phyloP scores from a whole-genome alignment of 2,797 vertebrate genomes.

The Manis pentadactyla region DNA sequence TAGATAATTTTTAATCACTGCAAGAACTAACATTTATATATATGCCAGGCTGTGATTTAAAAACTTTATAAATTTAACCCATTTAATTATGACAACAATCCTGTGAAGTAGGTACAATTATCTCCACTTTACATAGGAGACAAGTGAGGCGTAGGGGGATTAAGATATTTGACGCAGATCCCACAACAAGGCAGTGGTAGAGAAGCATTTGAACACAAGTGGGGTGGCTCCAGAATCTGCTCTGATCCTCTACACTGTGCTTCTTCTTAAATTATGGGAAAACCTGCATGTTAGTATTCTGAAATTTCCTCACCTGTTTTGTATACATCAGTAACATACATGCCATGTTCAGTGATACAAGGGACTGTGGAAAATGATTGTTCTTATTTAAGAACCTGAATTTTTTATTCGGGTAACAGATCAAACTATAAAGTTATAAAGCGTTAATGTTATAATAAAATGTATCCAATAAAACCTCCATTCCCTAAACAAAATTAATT shows the following conservation, averaged over 20 bases:
- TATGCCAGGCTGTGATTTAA: not conserved
- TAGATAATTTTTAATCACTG: not conserved
- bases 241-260: not conserved
- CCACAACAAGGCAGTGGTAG: not conserved
- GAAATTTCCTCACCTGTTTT: not conserved
- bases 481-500: not conserved
- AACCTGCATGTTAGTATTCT: not conserved
- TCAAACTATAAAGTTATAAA: constrained; percentile 30
- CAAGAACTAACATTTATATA: not conserved
- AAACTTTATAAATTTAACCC: not conserved
- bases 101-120: not conserved
- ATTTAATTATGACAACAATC: not conserved
- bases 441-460: not conserved
- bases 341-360: not conserved
- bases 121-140: not conserved
- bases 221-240: not conserved
- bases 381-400: not conserved
- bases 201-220: not conserved
- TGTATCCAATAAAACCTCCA: not conserved
- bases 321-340: not conserved
- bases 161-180: not conserved
- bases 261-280: not conserved
- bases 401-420: constrained; percentile 48
- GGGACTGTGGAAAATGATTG: not conserved
- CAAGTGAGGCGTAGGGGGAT: not conserved